Percentiles rank a stretch among this genome's conserved stretches.
phyloP scores from a whole-genome alignment of 2,888 invertebrate genomes.

The Sinodicranocentrus sp. region DNA sequence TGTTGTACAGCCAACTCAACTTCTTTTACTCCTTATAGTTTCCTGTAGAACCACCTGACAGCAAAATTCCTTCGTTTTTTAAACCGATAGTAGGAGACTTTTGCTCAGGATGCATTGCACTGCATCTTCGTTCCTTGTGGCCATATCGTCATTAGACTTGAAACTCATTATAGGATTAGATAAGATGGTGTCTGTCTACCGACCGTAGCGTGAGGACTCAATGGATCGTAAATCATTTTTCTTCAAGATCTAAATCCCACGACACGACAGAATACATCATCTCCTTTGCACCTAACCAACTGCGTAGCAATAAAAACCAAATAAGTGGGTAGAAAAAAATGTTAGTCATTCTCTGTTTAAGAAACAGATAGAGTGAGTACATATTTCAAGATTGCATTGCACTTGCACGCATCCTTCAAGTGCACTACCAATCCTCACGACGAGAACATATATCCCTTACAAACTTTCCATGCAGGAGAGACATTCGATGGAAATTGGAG shows the following conservation, averaged over 20 bases:
- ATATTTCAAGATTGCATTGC: too few species aligned
- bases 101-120: slow-evolving; percentile 20
- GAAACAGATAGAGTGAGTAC: not conserved
- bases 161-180: slow-evolving; percentile 63
- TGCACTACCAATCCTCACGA: not conserved
- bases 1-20: not conserved
- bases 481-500: not conserved
- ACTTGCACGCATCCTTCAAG: not conserved
- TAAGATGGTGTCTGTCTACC: slow-evolving; percentile 43
- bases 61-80: slow-evolving; percentile 11
- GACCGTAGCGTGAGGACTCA: slow-evolving; percentile 54
- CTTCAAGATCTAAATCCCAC: slow-evolving; percentile 61
- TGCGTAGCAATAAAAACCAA: slow-evolving; percentile 16
- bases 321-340: slow-evolving; percentile 51
- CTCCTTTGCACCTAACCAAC: slow-evolving; percentile 33
- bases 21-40: not conserved
- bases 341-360: slow-evolving; percentile 43
- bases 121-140: slow-evolving; percentile 30
- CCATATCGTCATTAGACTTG: slow-evolving; percentile 57
- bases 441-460: not conserved
- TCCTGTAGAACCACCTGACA: slow-evolving; percentile 20
- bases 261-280: slow-evolving; percentile 57
- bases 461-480: not conserved
- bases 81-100: too few species aligned
- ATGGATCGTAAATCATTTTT: slow-evolving; percentile 69